phyloP scores from a whole-genome alignment of 2,888 invertebrate species.

The Coelogynopora nodosa region DNA sequence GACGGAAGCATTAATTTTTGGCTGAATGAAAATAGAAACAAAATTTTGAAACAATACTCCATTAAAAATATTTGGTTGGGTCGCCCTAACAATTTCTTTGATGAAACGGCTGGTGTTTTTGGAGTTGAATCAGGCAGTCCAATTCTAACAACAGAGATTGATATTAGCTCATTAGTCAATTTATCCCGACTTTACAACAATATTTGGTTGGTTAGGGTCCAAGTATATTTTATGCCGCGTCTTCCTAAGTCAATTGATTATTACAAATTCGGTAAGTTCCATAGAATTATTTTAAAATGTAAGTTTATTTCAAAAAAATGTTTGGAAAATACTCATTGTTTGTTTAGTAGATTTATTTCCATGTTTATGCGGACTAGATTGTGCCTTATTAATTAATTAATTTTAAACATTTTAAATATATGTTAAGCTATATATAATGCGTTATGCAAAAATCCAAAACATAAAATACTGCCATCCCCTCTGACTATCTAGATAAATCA shows the following conservation, averaged over 20 bases:
- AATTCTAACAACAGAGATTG: not conserved
- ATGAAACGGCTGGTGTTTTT: not conserved
- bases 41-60: not conserved
- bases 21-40: not conserved
- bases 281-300: not conserved
- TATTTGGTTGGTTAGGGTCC: not conserved
- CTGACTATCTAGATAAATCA: too few relatives aligned
- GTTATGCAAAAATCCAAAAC: too few relatives aligned
- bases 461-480: too few relatives aligned
- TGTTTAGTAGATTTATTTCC: too few relatives aligned
- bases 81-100: not conserved
- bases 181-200: not conserved
- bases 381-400: too few relatives aligned
- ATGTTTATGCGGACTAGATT: not conserved
- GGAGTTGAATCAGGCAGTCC: too few relatives aligned
- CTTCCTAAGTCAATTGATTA: not conserved
- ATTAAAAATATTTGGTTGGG: not conserved
- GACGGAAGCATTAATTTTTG: not conserved
- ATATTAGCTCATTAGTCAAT: not conserved
- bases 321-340: too few relatives aligned
- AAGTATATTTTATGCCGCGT: not conserved
- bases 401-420: too few relatives aligned
- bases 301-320: too few relatives aligned
- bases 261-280: not conserved
- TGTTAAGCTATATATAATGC: too few relatives aligned